phyloP scores from a whole-genome alignment of 1,140 invertebrate genomes.

The Magallana angulata region DNA sequence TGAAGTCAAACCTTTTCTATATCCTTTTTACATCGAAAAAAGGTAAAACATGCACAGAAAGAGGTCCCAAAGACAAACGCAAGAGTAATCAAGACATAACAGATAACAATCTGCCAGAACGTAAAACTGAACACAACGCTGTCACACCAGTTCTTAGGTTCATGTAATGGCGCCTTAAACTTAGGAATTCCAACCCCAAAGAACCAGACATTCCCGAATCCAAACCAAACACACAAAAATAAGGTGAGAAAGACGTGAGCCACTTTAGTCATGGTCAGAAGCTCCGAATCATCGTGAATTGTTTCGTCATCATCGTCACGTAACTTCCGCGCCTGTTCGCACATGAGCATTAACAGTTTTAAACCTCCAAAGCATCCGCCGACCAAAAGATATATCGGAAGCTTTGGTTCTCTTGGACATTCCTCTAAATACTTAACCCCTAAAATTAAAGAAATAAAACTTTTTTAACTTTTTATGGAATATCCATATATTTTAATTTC shows the following conservation, averaged over 20 bases:
- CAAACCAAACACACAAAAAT: conserved; percentile 81
- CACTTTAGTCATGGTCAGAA: conserved; percentile 64
- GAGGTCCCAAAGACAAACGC: conserved; percentile 83
- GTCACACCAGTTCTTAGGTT: conserved; percentile 75
- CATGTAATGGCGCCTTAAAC: conserved; percentile 82
- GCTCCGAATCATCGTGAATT: conserved; percentile 78
- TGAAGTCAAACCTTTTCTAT: conserved; percentile 18
- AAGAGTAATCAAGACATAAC: conserved; percentile 84
- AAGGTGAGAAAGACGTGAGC: conserved; percentile 77
- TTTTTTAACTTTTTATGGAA: neutral
- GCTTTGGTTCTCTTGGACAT: conserved; percentile 88
- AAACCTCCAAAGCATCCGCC: conserved; percentile 86
- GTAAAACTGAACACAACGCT: conserved; percentile 67
- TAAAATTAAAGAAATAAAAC: conserved; percentile 73
- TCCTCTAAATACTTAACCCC: conserved; percentile 89
- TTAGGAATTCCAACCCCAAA: conserved; percentile 71
- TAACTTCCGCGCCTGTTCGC: conserved; percentile 68
- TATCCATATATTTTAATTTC: no score
- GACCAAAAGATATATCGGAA: conserved; percentile 91
- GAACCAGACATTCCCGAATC: conserved; percentile 85
- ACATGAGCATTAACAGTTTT: conserved; percentile 38
- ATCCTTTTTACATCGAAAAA: conserved; percentile 59
- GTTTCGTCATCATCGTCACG: conserved; percentile 80
- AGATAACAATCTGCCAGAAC: conserved; percentile 84
- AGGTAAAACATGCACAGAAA: conserved; percentile 68